Conservation (phyloP, 2,888 invertebrate genomes). For the Caenorhabditis auriculariae region DNA sequence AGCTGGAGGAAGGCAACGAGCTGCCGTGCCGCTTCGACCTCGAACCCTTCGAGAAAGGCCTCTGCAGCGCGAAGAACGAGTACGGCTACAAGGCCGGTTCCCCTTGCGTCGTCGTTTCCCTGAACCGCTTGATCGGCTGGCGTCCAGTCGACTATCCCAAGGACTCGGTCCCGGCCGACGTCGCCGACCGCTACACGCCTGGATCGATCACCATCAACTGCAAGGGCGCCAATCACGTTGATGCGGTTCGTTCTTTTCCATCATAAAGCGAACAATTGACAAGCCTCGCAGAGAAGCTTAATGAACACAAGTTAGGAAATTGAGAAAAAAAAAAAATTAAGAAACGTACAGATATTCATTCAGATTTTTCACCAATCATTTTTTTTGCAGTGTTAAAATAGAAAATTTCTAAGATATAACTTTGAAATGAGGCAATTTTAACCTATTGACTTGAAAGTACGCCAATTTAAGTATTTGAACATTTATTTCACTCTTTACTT, state of each 20-base stretch:
- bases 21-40: slow-evolving; percentile 58
- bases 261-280: no score
- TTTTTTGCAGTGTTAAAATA: no score
- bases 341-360: no score
- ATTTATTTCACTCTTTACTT: no score
- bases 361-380: no score
- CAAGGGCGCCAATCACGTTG: slow-evolving; percentile 75
- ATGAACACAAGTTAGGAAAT: no score
- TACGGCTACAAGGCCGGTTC: slow-evolving; percentile 81
- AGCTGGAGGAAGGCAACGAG: slow-evolving; percentile 19
- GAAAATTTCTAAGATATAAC: no score
- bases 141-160: slow-evolving; percentile 69
- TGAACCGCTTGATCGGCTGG: slow-evolving; percentile 74
- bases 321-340: no score
- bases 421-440: no score
- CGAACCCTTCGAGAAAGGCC: slow-evolving; percentile 37
- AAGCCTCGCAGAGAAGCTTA: no score
- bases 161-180: slow-evolving; percentile 72
- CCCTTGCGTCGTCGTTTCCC: slow-evolving; percentile 94
- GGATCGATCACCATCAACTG: slow-evolving; percentile 82
- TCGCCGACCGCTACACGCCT: slow-evolving; percentile 51
- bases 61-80: slow-evolving; percentile 63
- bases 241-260: slow-evolving; percentile 3
- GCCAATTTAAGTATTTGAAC: no score
- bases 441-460: no score